Evolutionary conservation across 2,797 vertebrate species (phyloP), one percentile per base, ranked within the genome.

Genomic region (Botia kubotai): DNA sequence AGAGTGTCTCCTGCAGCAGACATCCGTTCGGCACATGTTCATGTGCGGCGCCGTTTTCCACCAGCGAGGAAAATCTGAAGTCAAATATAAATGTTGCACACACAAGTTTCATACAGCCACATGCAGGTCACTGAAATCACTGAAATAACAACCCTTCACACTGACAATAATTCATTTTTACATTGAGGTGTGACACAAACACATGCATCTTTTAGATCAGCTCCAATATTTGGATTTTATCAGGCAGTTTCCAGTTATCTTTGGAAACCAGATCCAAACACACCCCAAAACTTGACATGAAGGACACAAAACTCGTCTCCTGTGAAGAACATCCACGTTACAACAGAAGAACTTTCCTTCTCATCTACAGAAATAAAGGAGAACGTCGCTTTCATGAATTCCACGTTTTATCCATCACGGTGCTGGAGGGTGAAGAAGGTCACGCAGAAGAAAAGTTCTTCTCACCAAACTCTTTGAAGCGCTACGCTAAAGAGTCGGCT

Each of bases 301-400:
- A 29, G 29, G 4, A 29, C 29, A 29, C 29, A 29, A 17, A 72
- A 84, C 70, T 84, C 21, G 77, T 63, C 67, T 69, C 57, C 43
- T 19, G 67, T 79, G 79, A 66, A 72, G 72, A 72, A n/a, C 7
- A 85, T 81, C 67, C 52, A 65, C 72, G 52, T 78, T 63, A 78
- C 13, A 39, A 65, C 46, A 80, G 82, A n/a, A n/a, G n/a, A n/a
- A n/a, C 83, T 83, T 81, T 65, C 77, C 12, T 57, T 57, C 11
- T 23, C 0, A 72, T 52, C 43, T 19, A 48, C 2, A 6, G 0
- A 21, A 75, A 50, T 13, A 23, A 88, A 73, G 55, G 62, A 39
- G 88, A 89, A 87, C 80, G 82, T 89, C 86, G 58, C 83, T 81
- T n/a, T n/a, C n/a, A n/a, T n/a, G n/a, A n/a, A n/a, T n/a, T n/a